Evolutionary conservation across 2,888 invertebrate species (phyloP).

Genomic region (Biston betularia): DNA sequence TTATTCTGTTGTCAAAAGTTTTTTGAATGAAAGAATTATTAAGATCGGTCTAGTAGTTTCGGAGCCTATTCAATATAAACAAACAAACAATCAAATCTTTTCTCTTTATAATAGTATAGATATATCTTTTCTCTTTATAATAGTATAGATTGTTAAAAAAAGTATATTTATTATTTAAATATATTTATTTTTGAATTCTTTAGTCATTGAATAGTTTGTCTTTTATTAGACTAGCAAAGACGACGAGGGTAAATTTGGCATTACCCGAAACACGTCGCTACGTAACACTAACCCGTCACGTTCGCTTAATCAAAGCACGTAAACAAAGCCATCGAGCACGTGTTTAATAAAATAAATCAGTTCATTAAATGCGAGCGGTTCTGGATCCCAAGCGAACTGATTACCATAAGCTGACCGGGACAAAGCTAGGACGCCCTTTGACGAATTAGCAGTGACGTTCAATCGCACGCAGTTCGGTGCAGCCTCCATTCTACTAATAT

Average conservation of each 20-base stretch:
- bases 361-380: conserved; percentile 41
- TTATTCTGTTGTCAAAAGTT: too few relatives aligned
- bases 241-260: neutral
- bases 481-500: conserved; percentile 7
- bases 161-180: too few relatives aligned
- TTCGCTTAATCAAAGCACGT: conserved; percentile 29
- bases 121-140: too few relatives aligned
- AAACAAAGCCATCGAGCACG: conserved; percentile 41
- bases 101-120: too few relatives aligned
- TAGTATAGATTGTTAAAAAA: too few relatives aligned
- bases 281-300: conserved; percentile 24
- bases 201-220: too few relatives aligned
- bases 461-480: conserved; percentile 39
- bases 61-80: too few relatives aligned
- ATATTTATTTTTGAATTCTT: too few relatives aligned
- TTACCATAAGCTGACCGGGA: conserved; percentile 80
- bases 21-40: too few relatives aligned
- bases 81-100: too few relatives aligned
- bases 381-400: conserved; percentile 64
- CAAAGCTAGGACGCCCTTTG: conserved; percentile 80
- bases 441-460: conserved; percentile 79
- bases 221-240: neutral
- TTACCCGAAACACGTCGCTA: conserved; percentile 8
- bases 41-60: too few relatives aligned
- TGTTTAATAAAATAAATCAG: conserved; percentile 45